phyloP scores from a whole-genome alignment of 2,113 vertebrate genomes.

The Crocuta crocuta region DNA sequence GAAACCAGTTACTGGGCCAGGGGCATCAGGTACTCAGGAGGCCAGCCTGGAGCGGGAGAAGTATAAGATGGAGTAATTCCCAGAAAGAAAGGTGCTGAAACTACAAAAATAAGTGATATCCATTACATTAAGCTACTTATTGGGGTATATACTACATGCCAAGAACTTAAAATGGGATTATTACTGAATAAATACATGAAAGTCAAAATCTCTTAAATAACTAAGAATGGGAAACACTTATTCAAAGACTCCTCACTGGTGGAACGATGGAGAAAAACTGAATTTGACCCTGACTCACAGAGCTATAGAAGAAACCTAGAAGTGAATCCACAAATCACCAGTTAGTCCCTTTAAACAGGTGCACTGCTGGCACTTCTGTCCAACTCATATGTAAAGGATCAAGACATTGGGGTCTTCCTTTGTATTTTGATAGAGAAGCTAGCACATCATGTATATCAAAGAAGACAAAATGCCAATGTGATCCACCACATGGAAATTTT shows the following conservation, averaged over 20 bases:
- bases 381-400: background rate
- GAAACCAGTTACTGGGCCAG: background rate
- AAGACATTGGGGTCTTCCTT: background rate
- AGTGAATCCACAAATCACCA: background rate
- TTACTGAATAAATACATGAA: background rate
- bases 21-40: background rate
- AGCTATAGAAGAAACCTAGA: background rate
- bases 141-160: background rate
- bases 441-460: background rate
- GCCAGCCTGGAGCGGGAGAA: background rate
- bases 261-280: background rate
- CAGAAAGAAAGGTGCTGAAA: background rate
- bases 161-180: background rate
- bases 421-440: background rate
- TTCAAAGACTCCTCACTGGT: background rate
- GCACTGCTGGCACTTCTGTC: background rate
- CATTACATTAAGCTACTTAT: background rate
- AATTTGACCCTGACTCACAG: background rate
- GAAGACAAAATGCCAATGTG: background rate
- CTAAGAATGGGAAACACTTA: background rate
- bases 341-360: background rate
- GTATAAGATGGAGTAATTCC: background rate
- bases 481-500: background rate
- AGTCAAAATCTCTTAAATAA: background rate
- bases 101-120: background rate